These are phyloP conservation scores for Prunella fulvescens DNA, from an alignment of 2,113 vertebrate genomes.

Conservation along the genomic window DNA sequence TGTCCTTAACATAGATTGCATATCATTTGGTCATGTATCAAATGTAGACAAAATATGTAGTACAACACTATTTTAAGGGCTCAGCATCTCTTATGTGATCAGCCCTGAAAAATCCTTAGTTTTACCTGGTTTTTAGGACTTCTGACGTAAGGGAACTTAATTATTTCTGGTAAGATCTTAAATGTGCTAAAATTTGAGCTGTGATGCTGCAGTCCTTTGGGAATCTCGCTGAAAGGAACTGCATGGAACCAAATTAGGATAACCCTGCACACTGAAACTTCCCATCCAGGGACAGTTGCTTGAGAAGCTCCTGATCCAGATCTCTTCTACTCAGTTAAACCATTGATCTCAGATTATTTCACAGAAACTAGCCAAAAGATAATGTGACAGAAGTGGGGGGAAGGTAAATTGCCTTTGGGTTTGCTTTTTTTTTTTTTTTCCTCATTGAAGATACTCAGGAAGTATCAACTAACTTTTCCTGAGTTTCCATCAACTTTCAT, in stretches of 20 bases:
- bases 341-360: neutral
- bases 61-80: neutral
- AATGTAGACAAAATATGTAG: neutral
- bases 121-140: neutral
- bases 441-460: neutral
- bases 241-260: neutral
- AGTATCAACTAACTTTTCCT: neutral
- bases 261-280: neutral
- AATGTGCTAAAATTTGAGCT: neutral
- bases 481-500: neutral
- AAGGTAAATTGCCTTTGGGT: neutral
- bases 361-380: neutral
- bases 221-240: neutral
- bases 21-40: conserved; percentile 13
- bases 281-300: neutral
- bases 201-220: neutral
- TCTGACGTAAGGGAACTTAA: neutral
- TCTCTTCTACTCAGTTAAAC: neutral
- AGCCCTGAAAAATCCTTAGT: neutral
- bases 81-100: neutral
- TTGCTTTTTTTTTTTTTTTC: neutral
- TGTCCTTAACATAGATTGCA: neutral
- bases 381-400: neutral
- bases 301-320: neutral
- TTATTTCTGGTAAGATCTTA: neutral